Base-by-base conservation (phyloP, 37 sponge, comb jelly and placozoan genomes). In the Halisarca cf. caerulea region DNA sequence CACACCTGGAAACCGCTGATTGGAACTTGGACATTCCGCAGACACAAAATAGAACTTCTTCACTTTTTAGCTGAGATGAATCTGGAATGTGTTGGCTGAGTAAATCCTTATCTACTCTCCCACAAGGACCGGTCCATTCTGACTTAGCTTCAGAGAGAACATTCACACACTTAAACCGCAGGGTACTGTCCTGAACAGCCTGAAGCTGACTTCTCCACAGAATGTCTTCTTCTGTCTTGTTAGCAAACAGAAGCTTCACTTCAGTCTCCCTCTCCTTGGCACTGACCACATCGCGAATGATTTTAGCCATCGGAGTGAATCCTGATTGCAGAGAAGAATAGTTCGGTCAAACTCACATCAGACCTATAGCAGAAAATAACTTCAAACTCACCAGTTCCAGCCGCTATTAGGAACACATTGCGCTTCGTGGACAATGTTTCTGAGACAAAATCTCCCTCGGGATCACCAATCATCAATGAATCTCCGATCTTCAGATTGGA, bases 351-450 rank as follows among this genome's bases (percentile, higher is more conserved):
- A 40, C 14, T 27, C 28, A 17, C 3, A 39, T 23, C 7, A 23
- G 20, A 23, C n/a, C 3, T 20, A 9, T 83, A 11, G 24, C 30
- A 38, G 8, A 20, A 14, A 2, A 40, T n/a, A n/a, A n/a, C n/a
- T n/a, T n/a, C n/a, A n/a, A 33, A 33, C 86, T 66, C 53, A 90
- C 97, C 97, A 66, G 88, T 85, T 15, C 97, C 97, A 28, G 92
- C 92, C 53, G 93, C 94, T 9, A 96, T 62, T 5, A 96, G 86
- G 2, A 81, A 36, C 32, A 90, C 21, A 14, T 88, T 27, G 0
- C 57, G 47, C 36, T 81, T 72, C 3, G 37, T 20, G 5, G 21
- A 17, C 3, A 96, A 83, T 41, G 54, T 71, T 7, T 82, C 20
- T 20, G 73, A 59, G 28, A 81, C 81, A 78, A 96, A 96, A 0